Conservation (phyloP, 2,888 invertebrate genomes). For the Hemicrepidius hirtus region DNA sequence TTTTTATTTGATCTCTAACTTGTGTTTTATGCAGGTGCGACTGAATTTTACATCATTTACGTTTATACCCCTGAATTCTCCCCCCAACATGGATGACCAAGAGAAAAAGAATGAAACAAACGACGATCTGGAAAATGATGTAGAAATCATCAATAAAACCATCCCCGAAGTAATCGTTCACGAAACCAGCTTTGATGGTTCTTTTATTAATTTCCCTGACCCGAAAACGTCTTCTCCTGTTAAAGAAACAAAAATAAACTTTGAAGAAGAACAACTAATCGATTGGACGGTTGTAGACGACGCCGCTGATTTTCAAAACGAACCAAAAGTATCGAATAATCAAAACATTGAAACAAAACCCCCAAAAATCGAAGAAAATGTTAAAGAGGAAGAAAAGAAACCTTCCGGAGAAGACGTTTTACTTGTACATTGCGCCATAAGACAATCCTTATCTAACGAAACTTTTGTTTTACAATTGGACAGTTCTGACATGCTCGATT, state of each 20-base stretch:
- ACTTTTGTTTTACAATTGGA: conserved; percentile 7
- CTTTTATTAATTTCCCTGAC: not conserved
- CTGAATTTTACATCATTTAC: conserved; percentile 8
- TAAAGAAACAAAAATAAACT: too few species aligned
- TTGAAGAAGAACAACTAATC: conserved; percentile 2
- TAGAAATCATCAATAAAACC: conserved; percentile 5
- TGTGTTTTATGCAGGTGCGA: conserved; percentile 15
- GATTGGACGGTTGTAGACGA: conserved; percentile 24
- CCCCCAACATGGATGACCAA: conserved; percentile 9
- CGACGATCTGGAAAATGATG: not conserved
- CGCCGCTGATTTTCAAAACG: not conserved
- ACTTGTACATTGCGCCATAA: not conserved
- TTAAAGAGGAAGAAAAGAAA: not conserved
- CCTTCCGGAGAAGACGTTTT: not conserved
- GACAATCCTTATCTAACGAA: not conserved
- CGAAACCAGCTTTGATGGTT: not conserved
- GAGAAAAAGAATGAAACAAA: not conserved
- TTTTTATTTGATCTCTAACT: conserved; percentile 3
- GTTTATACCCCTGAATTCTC: not conserved
- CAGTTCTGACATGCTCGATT: not conserved
- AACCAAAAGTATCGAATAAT: not conserved
- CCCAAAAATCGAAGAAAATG: not conserved
- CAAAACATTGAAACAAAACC: not conserved
- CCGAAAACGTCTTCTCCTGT: too few species aligned
- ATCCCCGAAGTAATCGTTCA: not conserved